A percentile compares a stretch with the other conserved stretches of the same genome.
These are phyloP conservation scores for Philonicus albiceps DNA, from an alignment of 2,888 invertebrate genomes.

Conservation along the genomic window DNA sequence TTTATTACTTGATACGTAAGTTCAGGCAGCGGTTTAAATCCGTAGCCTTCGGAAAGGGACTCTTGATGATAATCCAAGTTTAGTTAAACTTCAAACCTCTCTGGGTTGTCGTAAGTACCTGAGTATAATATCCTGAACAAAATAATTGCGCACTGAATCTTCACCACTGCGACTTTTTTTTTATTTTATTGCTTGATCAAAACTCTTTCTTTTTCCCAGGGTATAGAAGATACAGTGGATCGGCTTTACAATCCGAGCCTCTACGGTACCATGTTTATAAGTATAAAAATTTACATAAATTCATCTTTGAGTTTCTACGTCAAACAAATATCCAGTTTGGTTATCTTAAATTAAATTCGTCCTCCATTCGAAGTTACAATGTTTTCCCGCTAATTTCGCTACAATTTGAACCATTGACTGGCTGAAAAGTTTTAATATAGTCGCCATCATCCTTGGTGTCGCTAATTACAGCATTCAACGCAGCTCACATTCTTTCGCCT, in stretches of 20 bases:
- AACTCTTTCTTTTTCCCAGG: neutral
- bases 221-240: neutral
- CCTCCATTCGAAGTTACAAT: neutral
- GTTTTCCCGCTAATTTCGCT: neutral
- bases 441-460: neutral
- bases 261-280: neutral
- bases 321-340: neutral
- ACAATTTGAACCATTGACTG: neutral
- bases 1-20: neutral
- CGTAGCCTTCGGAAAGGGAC: neutral
- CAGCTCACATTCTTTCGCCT: slow-evolving; percentile 25
- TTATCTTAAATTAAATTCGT: neutral
- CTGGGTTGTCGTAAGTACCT: neutral
- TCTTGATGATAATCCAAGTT: neutral
- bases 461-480: neutral
- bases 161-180: neutral
- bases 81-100: neutral
- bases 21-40: neutral
- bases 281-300: neutral
- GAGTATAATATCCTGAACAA: neutral
- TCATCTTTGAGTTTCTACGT: neutral
- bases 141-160: neutral
- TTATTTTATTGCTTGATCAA: neutral
- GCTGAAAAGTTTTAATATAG: neutral
- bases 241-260: neutral